Evolutionary conservation across 2,888 invertebrate species (phyloP), one percentile per base, ranked within the genome.

Genomic region (Oithona nana): DNA sequence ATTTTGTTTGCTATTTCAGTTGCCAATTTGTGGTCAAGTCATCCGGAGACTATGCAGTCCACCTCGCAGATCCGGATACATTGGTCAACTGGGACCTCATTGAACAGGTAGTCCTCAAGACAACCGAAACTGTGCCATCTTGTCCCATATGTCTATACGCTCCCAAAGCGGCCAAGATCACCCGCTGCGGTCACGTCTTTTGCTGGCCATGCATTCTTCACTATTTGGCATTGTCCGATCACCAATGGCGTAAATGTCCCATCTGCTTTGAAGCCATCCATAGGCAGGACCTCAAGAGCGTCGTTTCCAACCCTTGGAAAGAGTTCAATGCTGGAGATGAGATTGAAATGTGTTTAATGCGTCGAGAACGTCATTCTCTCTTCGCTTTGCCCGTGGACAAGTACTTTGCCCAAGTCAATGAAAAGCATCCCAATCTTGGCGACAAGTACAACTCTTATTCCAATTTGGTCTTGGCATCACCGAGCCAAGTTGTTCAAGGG

Each of bases 121-220:
- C 81, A 60, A 39, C 39, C 6, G 76, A 78, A 30, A 83, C 83
- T 67, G 78, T 76, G 67, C 79, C 83, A 24, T 81, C 81, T 50
- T 95, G 95, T 72, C 95, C 95, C 0, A 94, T 97, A 70, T 97
- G 95, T 73, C 78, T 95, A 66, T 84, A 85, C 69, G 76, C 82
- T 39, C 92, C 93, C 2, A 79, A 82, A 61, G 88, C 90, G 61
- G 92, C 86, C 1, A 89, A 93, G 74, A 64, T 93, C 71, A 93
- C 92, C 0, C 81, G 84, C 51, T 97, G 95, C 73, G 94, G 95
- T 11, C 95, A 97, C 72, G 84, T 90, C 65, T 94, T 87, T 73
- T 97, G 95, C 74, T 95, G 90, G 92, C 80, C 92, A 0, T 97
- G 95, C 71, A 81, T 92, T 68, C 78, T 97, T 57, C 94, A 94